These are phyloP conservation scores for Scaeva pyrastri DNA, from an alignment of 2,888 invertebrate species.

Conservation along the genomic window DNA sequence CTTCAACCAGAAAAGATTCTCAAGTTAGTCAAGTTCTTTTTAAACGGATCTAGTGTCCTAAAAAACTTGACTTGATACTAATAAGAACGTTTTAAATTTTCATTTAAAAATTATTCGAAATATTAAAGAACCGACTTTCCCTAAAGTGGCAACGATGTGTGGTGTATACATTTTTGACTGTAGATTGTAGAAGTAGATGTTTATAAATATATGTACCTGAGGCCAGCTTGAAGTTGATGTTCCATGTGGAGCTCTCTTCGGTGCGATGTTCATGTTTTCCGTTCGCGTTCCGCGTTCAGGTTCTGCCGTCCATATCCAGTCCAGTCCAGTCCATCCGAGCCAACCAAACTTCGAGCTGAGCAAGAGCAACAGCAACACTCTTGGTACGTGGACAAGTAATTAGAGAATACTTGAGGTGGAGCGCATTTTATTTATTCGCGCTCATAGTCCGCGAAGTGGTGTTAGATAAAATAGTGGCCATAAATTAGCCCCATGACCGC, in stretches of 20 bases:
- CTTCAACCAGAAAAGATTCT: too few relatives aligned
- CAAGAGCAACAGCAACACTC: too few relatives aligned
- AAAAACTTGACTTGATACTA: too few relatives aligned
- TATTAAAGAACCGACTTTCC: too few relatives aligned
- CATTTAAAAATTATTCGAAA: too few relatives aligned
- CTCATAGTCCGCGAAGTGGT: slow-evolving; percentile 70
- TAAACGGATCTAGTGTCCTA: too few relatives aligned
- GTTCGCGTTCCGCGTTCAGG: slow-evolving; percentile 4
- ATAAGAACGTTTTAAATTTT: too few relatives aligned
- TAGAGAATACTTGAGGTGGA: slow-evolving; percentile 73
- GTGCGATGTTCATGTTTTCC: slow-evolving; percentile 35
- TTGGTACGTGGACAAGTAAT: slow-evolving; percentile 71
- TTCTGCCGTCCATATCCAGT: background rate
- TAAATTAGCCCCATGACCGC: slow-evolving; percentile 59
- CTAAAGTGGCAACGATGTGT: background rate
- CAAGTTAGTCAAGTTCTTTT: too few relatives aligned
- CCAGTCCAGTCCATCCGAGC: background rate
- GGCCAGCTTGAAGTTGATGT: slow-evolving; percentile 46
- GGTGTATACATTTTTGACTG: too few relatives aligned
- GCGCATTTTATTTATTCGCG: slow-evolving; percentile 71
- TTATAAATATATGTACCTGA: background rate
- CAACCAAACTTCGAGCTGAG: background rate
- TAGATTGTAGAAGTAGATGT: background rate
- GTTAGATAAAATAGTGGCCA: slow-evolving; percentile 74
- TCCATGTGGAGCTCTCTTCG: slow-evolving; percentile 28